Evolutionary conservation across 2,888 invertebrate genomes (phyloP).

Genomic region (Eristalinus sepulchralis): DNA sequence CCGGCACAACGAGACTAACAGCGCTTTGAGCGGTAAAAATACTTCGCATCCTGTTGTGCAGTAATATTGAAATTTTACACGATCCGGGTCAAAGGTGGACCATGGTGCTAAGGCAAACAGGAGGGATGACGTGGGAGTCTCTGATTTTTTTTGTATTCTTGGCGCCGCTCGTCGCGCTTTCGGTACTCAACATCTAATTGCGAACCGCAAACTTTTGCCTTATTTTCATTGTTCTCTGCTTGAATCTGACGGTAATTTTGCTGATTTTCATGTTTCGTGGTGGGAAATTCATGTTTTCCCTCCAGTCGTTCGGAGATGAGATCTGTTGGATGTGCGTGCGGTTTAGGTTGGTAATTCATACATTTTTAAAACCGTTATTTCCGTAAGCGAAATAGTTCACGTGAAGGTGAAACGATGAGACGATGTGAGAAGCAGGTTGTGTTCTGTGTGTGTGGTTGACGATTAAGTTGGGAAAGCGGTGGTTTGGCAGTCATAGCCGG

Average conservation of each 20-base stretch:
- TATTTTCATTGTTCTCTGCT: neutral
- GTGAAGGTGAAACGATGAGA: neutral
- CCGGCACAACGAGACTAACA: neutral
- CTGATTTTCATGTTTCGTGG: slow-evolving; percentile 47
- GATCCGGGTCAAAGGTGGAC: slow-evolving; percentile 63
- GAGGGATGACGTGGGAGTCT: slow-evolving; percentile 11
- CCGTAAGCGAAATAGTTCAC: slow-evolving; percentile 36
- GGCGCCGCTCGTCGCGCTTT: neutral
- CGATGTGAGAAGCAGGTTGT: slow-evolving; percentile 6
- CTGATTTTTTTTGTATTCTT: slow-evolving; percentile 5
- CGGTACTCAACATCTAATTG: slow-evolving; percentile 20
- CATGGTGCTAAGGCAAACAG: slow-evolving; percentile 59
- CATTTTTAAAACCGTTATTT: slow-evolving; percentile 60
- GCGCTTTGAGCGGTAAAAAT: slow-evolving; percentile 63
- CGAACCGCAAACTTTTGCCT: slow-evolving; percentile 26
- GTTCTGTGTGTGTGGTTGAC: slow-evolving; percentile 26
- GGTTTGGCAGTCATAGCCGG: neutral
- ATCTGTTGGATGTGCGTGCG: slow-evolving; percentile 9
- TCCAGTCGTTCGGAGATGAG: neutral
- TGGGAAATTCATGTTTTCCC: slow-evolving; percentile 40
- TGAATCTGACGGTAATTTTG: slow-evolving; percentile 42
- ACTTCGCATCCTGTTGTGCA: slow-evolving; percentile 58
- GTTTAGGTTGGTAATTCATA: slow-evolving; percentile 41
- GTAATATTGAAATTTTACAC: slow-evolving; percentile 67
- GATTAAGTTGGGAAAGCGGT: slow-evolving; percentile 39